Conservation (phyloP, 30 jellyfish, hydroid and myxozoan species). For the Phacellophora camtschatica region DNA sequence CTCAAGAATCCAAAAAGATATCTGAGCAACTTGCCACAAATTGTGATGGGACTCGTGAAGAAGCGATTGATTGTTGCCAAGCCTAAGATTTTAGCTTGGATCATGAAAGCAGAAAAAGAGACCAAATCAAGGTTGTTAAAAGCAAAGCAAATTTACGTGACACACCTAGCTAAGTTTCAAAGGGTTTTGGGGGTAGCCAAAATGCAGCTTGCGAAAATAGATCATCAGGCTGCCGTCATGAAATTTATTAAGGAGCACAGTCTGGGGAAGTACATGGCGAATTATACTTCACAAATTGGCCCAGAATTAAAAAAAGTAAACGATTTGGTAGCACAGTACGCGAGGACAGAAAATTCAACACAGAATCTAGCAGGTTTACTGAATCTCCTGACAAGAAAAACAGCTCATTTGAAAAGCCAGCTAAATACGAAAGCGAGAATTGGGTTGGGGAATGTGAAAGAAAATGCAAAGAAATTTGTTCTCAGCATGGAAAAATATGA, state of each 20-base stretch:
- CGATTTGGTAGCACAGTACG: not conserved
- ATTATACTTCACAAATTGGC: not conserved
- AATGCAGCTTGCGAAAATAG: not conserved
- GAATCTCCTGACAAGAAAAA: not conserved
- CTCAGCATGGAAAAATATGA: not conserved
- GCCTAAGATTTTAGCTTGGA: constrained; percentile 25
- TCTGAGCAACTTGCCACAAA: constrained; percentile 5
- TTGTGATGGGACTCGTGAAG: not conserved
- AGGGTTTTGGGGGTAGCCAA: not conserved
- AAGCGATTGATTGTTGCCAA: not conserved
- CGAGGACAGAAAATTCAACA: not conserved
- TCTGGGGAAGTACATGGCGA: not conserved
- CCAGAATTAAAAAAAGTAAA: not conserved
- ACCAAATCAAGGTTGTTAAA: not conserved
- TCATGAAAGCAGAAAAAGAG: constrained; percentile 12
- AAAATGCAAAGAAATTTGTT: not conserved
- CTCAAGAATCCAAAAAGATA: constrained; percentile 35
- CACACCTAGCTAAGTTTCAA: not conserved
- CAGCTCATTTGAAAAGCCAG: not conserved
- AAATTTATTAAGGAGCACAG: not conserved
- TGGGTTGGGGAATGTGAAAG: not conserved
- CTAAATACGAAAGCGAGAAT: not conserved
- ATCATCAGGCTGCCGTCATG: not conserved
- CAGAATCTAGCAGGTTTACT: not conserved
- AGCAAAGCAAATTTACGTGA: not conserved